Evolutionary conservation across 2,888 invertebrate genomes (phyloP).

Genomic region (Drosophila borealis): DNA sequence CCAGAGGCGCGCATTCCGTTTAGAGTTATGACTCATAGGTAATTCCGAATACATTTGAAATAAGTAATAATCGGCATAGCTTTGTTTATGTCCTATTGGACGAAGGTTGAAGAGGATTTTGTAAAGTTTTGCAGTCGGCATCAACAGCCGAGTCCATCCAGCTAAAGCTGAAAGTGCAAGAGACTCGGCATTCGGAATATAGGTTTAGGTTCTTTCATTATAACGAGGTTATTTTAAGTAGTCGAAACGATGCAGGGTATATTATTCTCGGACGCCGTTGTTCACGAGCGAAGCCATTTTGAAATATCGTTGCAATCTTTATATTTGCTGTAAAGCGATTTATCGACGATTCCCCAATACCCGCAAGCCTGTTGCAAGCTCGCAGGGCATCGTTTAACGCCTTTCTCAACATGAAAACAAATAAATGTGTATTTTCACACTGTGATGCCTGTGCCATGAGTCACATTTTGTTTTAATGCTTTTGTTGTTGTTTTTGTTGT

Average conservation of each 20-base stretch:
- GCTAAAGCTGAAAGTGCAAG: too few species aligned
- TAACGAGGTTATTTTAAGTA: too few species aligned
- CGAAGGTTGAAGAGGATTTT: too few species aligned
- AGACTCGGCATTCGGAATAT: too few species aligned
- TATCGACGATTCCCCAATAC: slow-evolving; percentile 15
- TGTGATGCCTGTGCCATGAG: slow-evolving; percentile 39
- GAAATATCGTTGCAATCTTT: slow-evolving; percentile 5
- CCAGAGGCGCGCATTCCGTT: background rate
- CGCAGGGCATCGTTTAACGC: slow-evolving; percentile 18
- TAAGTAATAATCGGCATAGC: slow-evolving; percentile 8
- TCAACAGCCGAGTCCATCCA: too few species aligned
- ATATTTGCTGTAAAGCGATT: slow-evolving; percentile 1
- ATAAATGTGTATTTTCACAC: slow-evolving; percentile 25
- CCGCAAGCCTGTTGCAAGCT: slow-evolving; percentile 2
- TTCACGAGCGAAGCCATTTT: slow-evolving; percentile 3
- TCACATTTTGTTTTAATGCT: slow-evolving; percentile 45
- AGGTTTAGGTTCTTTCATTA: too few species aligned
- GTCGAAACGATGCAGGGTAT: too few species aligned
- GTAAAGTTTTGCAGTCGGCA: too few species aligned
- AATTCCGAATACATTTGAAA: background rate
- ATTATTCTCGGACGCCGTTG: background rate
- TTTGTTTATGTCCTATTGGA: slow-evolving; percentile 1
- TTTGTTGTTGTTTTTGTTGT: slow-evolving; percentile 10
- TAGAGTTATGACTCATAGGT: slow-evolving; percentile 12
- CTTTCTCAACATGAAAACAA: slow-evolving; percentile 41